These are phyloP conservation scores for Micoletzkya japonica DNA, from an alignment of 2,888 invertebrate genomes.

Conservation along the genomic window DNA sequence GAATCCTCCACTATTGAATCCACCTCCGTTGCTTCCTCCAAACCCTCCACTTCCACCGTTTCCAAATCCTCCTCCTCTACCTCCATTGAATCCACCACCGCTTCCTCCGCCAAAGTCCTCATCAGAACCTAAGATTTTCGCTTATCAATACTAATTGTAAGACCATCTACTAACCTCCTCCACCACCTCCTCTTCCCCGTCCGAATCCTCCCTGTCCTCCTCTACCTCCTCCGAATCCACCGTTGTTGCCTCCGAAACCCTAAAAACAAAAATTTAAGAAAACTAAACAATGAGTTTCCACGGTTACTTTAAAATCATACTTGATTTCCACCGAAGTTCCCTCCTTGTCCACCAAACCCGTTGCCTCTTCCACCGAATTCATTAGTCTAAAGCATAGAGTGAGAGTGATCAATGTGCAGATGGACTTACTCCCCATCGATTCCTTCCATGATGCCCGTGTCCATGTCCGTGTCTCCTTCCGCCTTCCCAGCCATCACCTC, in stretches of 20 bases:
- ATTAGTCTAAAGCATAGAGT: no score
- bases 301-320: neutral
- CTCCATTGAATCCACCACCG: neutral
- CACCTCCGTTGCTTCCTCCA: neutral
- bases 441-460: neutral
- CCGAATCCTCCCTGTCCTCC: neutral
- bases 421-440: neutral
- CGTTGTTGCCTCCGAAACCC: conserved; percentile 3
- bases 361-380: conserved; percentile 2
- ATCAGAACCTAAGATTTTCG: neutral
- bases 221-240: conserved; percentile 3
- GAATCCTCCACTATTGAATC: neutral
- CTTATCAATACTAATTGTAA: neutral
- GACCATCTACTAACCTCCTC: neutral
- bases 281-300: neutral
- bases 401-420: no score
- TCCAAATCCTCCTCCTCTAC: neutral
- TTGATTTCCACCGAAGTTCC: neutral
- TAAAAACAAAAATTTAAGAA: no score
- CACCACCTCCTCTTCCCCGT: neutral
- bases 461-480: neutral
- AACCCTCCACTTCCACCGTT: neutral
- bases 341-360: neutral
- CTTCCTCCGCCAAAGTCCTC: neutral
- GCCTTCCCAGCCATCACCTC: neutral